Evolutionary conservation across 2,113 vertebrate genomes (phyloP).

Genomic region (Corythornis cristatus): DNA sequence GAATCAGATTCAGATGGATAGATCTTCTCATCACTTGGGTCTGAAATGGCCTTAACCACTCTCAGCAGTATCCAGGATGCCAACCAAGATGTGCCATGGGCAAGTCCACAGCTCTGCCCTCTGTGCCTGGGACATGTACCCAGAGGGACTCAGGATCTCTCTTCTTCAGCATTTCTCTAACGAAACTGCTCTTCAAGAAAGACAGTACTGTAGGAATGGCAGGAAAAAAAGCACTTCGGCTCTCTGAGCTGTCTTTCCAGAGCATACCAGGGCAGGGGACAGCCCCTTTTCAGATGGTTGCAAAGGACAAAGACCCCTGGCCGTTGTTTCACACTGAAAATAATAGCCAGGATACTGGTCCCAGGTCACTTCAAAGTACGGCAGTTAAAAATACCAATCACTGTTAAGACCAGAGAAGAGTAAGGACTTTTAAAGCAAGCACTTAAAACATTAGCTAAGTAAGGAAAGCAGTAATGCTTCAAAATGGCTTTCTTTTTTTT

Average conservation of each 20-base stretch:
- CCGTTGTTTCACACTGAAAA: neutral
- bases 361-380: neutral
- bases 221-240: neutral
- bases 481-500: neutral
- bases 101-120: neutral
- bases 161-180: neutral
- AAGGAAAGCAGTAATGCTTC: neutral
- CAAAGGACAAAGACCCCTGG: neutral
- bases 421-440: neutral
- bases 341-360: neutral
- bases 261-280: neutral
- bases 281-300: neutral
- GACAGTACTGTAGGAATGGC: neutral
- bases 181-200: neutral
- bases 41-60: neutral
- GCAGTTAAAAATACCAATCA: neutral
- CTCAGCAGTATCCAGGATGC: rapidly evolving
- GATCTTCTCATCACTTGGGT: neutral
- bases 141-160: neutral
- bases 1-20: neutral
- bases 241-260: neutral
- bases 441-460: neutral
- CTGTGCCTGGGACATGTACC: neutral
- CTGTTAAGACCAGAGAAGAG: neutral
- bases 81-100: neutral